phyloP scores from a whole-genome alignment of 2,888 invertebrate species.

The Nomada flava region DNA sequence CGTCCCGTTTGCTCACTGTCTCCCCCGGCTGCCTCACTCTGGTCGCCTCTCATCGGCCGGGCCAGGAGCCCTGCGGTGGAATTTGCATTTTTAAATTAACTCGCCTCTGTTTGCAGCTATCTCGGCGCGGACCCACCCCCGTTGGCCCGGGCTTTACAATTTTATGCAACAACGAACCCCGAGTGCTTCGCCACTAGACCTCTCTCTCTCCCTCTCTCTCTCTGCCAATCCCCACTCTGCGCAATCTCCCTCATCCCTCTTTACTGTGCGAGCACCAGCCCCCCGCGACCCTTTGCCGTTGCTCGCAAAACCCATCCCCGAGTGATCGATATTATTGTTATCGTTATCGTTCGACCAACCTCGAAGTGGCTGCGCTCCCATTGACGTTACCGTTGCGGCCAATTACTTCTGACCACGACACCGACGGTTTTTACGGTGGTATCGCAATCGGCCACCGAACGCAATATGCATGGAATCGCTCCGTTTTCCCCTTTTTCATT shows the following conservation, averaged over 20 bases:
- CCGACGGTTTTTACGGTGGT: constrained; percentile 41
- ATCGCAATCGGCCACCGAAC: constrained; percentile 34
- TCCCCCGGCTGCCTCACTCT: constrained; percentile 16
- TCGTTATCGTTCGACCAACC: constrained; percentile 77
- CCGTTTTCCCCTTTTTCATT: constrained; percentile 23
- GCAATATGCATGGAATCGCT: constrained; percentile 55
- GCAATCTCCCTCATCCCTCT: constrained; percentile 3
- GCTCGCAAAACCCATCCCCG: constrained; percentile 50
- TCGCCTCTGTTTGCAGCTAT: constrained; percentile 83
- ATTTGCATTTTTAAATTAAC: constrained; percentile 85
- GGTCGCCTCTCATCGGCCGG: constrained; percentile 41
- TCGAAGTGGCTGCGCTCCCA: constrained; percentile 57
- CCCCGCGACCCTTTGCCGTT: constrained; percentile 28
- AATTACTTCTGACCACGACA: constrained; percentile 57
- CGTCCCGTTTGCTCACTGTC: constrained; percentile 25
- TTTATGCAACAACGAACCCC: constrained; percentile 82
- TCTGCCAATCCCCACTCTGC: constrained; percentile 5
- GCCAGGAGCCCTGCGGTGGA: constrained; percentile 73
- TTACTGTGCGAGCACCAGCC: not conserved
- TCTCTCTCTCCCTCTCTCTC: not conserved
- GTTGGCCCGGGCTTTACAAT: constrained; percentile 80
- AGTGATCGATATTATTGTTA: constrained; percentile 80
- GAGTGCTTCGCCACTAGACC: constrained; percentile 60
- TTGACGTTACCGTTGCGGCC: constrained; percentile 62
- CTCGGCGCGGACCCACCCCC: constrained; percentile 71